Conservation (phyloP, 2,113 vertebrate genomes). For the Spermophilus dauricus region DNA sequence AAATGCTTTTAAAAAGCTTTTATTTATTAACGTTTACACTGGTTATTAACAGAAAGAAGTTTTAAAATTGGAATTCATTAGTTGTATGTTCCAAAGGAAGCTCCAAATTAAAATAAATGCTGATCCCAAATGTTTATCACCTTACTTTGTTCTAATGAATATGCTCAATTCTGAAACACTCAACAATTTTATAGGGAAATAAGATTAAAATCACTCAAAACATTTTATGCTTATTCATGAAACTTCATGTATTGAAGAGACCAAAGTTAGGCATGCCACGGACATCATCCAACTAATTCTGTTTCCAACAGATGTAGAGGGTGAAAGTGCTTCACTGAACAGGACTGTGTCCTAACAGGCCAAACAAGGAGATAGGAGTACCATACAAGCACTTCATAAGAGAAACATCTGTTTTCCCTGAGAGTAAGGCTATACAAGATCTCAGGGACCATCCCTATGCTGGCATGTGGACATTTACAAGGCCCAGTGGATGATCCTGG, state of each 20-base stretch:
- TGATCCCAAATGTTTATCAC: background rate
- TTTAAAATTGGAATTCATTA: slow-evolving; percentile 33
- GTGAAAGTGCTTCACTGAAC: background rate
- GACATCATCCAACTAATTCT: background rate
- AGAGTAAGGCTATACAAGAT: background rate
- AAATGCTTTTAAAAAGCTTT: background rate
- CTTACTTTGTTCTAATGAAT: background rate
- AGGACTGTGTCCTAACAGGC: background rate
- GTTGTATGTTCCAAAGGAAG: background rate
- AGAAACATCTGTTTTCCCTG: background rate
- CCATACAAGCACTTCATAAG: background rate
- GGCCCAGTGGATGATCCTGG: background rate
- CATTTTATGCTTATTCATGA: background rate
- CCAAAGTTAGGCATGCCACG: background rate
- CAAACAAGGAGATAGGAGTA: background rate
- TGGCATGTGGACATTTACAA: background rate
- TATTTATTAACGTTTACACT: background rate
- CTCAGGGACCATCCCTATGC: background rate
- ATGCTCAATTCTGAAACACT: background rate
- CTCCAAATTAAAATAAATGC: background rate
- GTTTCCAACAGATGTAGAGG: background rate
- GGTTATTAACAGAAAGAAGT: background rate
- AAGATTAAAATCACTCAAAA: background rate
- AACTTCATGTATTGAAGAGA: background rate
- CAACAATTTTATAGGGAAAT: background rate